phyloP scores from a whole-genome alignment of 2,797 vertebrate genomes.

The Hybognathus amarus region DNA sequence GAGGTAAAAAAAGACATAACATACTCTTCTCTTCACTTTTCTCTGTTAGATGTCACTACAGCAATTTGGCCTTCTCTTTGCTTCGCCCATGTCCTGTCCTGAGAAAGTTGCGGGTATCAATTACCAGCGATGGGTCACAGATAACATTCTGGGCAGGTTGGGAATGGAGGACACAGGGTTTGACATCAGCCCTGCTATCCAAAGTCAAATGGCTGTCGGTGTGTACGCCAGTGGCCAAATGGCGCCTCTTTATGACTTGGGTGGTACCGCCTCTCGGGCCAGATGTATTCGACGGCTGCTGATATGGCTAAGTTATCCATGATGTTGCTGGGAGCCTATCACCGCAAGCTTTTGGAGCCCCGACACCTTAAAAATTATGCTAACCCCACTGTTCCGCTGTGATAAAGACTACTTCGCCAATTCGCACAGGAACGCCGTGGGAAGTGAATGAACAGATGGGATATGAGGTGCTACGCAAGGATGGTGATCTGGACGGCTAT shows the following conservation, averaged over 20 bases:
- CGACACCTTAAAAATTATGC: constrained; percentile 88
- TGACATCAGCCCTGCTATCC: constrained; percentile 80
- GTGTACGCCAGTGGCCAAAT: constrained; percentile 86
- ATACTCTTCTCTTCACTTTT: not conserved
- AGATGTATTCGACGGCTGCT: constrained; percentile 93
- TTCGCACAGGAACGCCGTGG: constrained; percentile 92
- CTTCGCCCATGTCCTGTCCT: constrained; percentile 90
- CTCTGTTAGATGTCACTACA: constrained; percentile 89
- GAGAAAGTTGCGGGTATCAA: constrained; percentile 80
- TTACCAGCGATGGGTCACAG: constrained; percentile 89
- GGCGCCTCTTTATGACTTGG: constrained; percentile 90
- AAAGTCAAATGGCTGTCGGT: constrained; percentile 86
- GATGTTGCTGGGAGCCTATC: constrained; percentile 86
- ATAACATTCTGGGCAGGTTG: constrained; percentile 88
- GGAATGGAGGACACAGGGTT: constrained; percentile 95
- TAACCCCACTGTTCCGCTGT: constrained; percentile 88
- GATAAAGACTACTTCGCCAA: constrained; percentile 90
- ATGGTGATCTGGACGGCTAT: constrained; percentile 93
- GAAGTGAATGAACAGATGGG: constrained; percentile 89
- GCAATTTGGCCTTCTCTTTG: constrained; percentile 92
- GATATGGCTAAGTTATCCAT: constrained; percentile 93
- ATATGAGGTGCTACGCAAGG: constrained; percentile 89
- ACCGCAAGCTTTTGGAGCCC: constrained; percentile 85
- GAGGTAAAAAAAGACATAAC: not conserved
- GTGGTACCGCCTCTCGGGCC: constrained; percentile 94